These are phyloP conservation scores for Xanthia icteritia DNA, from an alignment of 2,888 invertebrate genomes.

Conservation along the genomic window DNA sequence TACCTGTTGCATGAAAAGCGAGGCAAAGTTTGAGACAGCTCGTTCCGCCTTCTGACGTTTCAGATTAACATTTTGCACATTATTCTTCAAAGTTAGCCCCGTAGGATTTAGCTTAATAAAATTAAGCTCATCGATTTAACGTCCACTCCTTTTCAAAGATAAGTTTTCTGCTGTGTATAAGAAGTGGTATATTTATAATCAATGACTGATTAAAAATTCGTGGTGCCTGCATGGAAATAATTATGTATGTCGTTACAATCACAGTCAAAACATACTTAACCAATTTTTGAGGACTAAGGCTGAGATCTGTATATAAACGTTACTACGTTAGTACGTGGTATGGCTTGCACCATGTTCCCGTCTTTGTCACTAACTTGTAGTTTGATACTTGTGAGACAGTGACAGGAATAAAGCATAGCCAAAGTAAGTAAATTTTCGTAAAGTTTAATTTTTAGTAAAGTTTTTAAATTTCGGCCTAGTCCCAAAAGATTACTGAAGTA, in stretches of 20 bases:
- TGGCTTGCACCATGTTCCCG: neutral
- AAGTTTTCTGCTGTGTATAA: neutral
- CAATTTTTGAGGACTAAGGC: neutral
- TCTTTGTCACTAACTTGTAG: neutral
- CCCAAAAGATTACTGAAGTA: neutral
- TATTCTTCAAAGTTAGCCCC: conserved; percentile 51
- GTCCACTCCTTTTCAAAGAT: neutral
- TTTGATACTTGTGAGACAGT: too few species aligned
- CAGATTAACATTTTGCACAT: conserved; percentile 59
- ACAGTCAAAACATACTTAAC: neutral
- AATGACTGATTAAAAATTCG: neutral
- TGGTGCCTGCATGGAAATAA: neutral
- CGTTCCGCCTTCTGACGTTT: conserved; percentile 42
- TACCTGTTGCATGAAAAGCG: conserved; percentile 61
- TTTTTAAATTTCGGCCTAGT: neutral
- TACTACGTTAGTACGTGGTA: neutral
- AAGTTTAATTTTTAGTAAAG: too few species aligned
- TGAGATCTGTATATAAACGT: neutral
- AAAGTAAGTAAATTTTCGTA: too few species aligned
- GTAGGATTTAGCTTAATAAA: conserved; percentile 30
- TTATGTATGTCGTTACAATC: neutral
- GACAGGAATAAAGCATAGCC: neutral
- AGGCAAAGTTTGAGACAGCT: conserved; percentile 49
- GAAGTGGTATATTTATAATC: neutral
- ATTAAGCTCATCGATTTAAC: conserved; percentile 42